phyloP scores from a whole-genome alignment of 2,888 invertebrate genomes.

The Zele albiditarsus region DNA sequence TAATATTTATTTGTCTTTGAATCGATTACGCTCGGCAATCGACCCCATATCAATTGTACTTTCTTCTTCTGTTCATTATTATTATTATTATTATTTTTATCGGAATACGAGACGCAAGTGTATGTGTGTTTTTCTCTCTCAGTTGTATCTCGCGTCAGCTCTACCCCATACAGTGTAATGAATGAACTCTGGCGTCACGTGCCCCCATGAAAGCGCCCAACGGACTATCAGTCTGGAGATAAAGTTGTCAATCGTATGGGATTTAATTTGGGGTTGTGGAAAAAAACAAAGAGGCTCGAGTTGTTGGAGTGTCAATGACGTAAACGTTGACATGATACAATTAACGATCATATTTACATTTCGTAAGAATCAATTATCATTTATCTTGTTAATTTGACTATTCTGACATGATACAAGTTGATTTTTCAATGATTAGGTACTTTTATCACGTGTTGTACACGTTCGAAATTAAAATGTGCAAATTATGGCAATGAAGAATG shows the following conservation, averaged over 20 bases:
- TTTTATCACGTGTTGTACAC: no score
- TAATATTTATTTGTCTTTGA: not conserved
- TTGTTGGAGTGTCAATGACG: conserved; percentile 34
- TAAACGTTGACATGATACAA: conserved; percentile 2
- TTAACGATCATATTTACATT: conserved; percentile 18
- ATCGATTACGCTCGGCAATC: not conserved
- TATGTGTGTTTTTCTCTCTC: not conserved
- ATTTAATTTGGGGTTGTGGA: conserved; percentile 60
- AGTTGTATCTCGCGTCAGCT: not conserved
- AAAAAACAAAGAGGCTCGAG: not conserved
- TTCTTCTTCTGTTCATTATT: not conserved
- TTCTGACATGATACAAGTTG: not conserved
- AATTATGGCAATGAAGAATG: no score
- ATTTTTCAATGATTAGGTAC: not conserved
- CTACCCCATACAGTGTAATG: conserved; percentile 53
- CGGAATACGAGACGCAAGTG: not conserved
- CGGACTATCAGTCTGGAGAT: conserved; percentile 51
- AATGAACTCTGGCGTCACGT: conserved; percentile 45
- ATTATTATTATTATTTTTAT: not conserved
- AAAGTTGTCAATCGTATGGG: conserved; percentile 52
- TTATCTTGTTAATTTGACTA: conserved; percentile 4
- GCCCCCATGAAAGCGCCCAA: conserved; percentile 37
- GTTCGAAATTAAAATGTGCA: no score
- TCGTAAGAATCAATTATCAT: not conserved
- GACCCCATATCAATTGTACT: not conserved